phyloP scores from a whole-genome alignment of 2,113 vertebrate species.

The Peucedramus taeniatus region DNA sequence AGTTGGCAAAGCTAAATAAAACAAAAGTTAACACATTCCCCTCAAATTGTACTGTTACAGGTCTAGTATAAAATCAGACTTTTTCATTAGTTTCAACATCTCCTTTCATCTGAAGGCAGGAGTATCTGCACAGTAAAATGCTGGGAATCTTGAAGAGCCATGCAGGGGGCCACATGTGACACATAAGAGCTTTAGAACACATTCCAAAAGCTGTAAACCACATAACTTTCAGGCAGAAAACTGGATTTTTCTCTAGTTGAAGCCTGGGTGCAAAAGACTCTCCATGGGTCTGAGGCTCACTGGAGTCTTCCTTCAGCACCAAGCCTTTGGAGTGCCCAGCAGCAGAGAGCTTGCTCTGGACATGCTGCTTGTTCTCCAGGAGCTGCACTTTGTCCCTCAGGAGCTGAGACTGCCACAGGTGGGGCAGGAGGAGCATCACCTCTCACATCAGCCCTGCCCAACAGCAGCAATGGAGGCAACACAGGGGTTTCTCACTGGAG shows the following conservation, averaged over 20 bases:
- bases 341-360: neutral
- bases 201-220: neutral
- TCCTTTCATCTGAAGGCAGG: neutral
- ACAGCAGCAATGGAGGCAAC: neutral
- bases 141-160: neutral
- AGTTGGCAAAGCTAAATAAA: slow-evolving; percentile 72
- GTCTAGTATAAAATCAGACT: slow-evolving; percentile 24
- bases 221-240: neutral
- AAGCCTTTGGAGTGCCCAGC: neutral
- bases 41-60: slow-evolving; percentile 56
- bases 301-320: neutral
- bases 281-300: neutral
- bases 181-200: neutral
- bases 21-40: slow-evolving; percentile 67
- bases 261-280: neutral
- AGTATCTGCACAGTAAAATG: neutral
- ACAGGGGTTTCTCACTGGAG: neutral
- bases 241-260: neutral
- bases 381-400: neutral
- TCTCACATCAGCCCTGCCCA: neutral
- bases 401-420: neutral
- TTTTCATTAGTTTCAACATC: neutral
- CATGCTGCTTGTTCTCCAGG: neutral
- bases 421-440: neutral
- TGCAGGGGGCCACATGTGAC: neutral